Evolutionary conservation across 1,140 invertebrate species (phyloP).

Genomic region (Pachypeltis micranthus): DNA sequence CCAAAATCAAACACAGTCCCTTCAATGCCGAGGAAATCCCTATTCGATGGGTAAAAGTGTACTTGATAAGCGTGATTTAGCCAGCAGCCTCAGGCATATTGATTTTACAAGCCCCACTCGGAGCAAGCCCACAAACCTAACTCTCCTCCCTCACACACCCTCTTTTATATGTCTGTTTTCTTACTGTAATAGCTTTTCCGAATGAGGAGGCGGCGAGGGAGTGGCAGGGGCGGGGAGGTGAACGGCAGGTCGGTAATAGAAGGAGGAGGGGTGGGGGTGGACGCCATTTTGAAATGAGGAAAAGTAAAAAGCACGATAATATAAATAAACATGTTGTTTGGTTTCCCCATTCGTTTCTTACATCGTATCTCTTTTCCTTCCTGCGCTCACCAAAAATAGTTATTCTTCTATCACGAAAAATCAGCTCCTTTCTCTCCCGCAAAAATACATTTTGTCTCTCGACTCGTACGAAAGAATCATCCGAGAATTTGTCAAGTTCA

Average conservation of each 20-base stretch:
- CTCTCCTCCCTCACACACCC: conserved; percentile 1
- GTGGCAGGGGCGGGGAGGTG: conserved; percentile 3
- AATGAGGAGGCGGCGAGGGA: background rate
- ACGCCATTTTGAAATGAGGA: conserved; percentile 18
- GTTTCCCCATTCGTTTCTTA: background rate
- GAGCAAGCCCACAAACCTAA: conserved; percentile 15
- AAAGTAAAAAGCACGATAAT: conserved; percentile 17
- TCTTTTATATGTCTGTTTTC: conserved; percentile 22
- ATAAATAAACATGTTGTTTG: conserved; percentile 19
- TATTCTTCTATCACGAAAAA: background rate
- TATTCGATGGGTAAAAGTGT: conserved; percentile 16
- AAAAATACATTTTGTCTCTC: no score
- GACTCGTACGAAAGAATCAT: no score
- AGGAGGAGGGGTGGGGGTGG: conserved; percentile 2
- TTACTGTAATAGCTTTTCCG: conserved; percentile 22
- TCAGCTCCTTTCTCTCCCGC: background rate
- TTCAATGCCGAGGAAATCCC: no score
- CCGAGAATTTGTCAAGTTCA: no score
- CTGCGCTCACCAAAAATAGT: background rate
- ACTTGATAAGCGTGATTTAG: conserved; percentile 21
- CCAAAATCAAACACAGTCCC: no score
- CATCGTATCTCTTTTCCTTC: background rate
- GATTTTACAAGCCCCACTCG: conserved; percentile 18
- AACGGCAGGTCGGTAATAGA: no score
- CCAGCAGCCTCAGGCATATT: conserved; percentile 17